A percentile compares a stretch with the other conserved stretches of the same genome.
These are phyloP conservation scores for Palythoa grandis DNA, from an alignment of 92 coral and sea anemone species.

Conservation along the genomic window DNA sequence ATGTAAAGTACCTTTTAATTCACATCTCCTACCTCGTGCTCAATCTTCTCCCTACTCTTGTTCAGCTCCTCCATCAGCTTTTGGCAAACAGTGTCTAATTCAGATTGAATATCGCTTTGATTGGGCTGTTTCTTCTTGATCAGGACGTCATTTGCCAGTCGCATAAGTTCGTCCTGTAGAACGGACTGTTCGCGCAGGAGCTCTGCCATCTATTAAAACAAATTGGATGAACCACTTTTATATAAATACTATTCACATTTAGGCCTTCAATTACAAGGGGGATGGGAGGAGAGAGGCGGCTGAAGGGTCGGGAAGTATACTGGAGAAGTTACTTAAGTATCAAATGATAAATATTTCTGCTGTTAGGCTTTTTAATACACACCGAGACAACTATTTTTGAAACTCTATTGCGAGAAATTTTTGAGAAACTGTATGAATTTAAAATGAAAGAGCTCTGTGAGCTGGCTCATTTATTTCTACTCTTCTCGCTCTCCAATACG, in stretches of 20 bases:
- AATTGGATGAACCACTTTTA: not conserved
- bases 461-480: too few species aligned
- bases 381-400: too few species aligned
- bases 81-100: slow-evolving; percentile 41
- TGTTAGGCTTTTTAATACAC: too few species aligned
- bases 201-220: slow-evolving; percentile 56
- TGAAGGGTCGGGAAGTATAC: too few species aligned
- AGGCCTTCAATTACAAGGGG: not conserved
- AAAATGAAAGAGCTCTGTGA: too few species aligned
- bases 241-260: too few species aligned
- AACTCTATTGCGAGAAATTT: too few species aligned
- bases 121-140: slow-evolving; percentile 47
- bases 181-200: slow-evolving; percentile 68
- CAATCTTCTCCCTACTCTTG: slow-evolving; percentile 51
- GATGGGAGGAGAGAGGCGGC: too few species aligned
- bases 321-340: too few species aligned
- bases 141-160: slow-evolving; percentile 58
- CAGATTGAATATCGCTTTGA: slow-evolving; percentile 37
- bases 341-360: too few species aligned
- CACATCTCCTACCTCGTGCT: slow-evolving; percentile 50
- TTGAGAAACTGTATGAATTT: too few species aligned
- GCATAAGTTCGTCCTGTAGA: slow-evolving; percentile 55
- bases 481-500: too few species aligned
- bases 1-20: not conserved
- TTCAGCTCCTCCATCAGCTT: slow-evolving; percentile 51